Evolutionary conservation across 2,797 vertebrate species (phyloP).

Genomic region (Poeciliopsis gracilis): DNA sequence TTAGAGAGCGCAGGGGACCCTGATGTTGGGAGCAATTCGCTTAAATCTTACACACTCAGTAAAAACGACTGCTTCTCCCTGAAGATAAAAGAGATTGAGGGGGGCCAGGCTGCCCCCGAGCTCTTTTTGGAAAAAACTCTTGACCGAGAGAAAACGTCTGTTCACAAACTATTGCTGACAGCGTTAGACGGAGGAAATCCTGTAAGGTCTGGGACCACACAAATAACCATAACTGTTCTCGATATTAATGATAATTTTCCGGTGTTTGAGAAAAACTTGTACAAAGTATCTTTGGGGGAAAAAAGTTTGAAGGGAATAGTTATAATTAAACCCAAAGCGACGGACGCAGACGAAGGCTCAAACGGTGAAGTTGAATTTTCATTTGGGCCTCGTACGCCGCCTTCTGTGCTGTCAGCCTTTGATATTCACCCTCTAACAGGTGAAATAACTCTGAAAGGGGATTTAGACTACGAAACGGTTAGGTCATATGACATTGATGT

Average conservation of each 20-base stretch:
- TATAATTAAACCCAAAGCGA: constrained; percentile 59
- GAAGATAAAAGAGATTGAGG: constrained; percentile 62
- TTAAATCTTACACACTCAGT: constrained; percentile 61
- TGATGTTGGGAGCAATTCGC: constrained; percentile 63
- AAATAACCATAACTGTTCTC: constrained; percentile 63
- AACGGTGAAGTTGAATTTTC: constrained; percentile 67
- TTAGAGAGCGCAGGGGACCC: constrained; percentile 61
- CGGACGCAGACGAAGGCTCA: constrained; percentile 67
- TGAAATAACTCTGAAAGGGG: constrained; percentile 61
- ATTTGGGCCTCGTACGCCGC: constrained; percentile 61
- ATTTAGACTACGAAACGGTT: constrained; percentile 74
- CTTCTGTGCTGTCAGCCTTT: constrained; percentile 46
- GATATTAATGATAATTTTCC: constrained; percentile 73
- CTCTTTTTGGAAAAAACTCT: constrained; percentile 69
- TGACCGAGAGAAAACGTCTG: constrained; percentile 65
- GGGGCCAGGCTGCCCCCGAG: constrained; percentile 56
- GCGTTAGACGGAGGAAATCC: constrained; percentile 74
- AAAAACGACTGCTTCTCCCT: constrained; percentile 71
- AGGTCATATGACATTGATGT: constrained; percentile 60
- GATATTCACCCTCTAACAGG: constrained; percentile 62
- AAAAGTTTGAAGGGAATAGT: constrained; percentile 31
- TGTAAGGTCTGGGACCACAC: constrained; percentile 60
- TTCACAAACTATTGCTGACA: constrained; percentile 66
- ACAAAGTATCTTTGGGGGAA: constrained; percentile 65
- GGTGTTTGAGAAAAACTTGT: constrained; percentile 63